These are phyloP conservation scores for Aspidiotus destructor DNA, from an alignment of 2,888 invertebrate genomes.

Conservation along the genomic window DNA sequence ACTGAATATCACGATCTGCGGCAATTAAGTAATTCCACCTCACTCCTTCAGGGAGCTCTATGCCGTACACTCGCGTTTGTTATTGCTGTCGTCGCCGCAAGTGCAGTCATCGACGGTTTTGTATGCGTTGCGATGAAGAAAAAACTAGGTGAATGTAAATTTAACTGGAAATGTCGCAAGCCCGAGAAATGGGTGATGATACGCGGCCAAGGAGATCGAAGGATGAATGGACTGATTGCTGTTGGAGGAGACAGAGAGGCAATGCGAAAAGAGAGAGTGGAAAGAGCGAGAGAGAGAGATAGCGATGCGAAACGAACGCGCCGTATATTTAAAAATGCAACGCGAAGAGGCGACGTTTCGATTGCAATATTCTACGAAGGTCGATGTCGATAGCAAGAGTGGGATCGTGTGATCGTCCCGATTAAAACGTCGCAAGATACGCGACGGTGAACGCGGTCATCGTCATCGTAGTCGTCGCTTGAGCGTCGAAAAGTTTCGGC, in stretches of 20 bases:
- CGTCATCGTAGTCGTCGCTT: slow-evolving; percentile 6
- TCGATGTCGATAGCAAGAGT: slow-evolving; percentile 29
- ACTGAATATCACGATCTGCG: no score
- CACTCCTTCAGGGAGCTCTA: no score
- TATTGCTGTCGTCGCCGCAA: background rate
- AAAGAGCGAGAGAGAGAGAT: slow-evolving; percentile 19
- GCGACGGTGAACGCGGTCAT: background rate
- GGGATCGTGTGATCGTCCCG: slow-evolving; percentile 10
- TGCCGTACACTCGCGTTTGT: no score
- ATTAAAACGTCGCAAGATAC: slow-evolving; percentile 4
- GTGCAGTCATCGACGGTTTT: background rate
- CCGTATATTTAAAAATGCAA: background rate
- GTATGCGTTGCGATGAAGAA: background rate
- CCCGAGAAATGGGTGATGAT: slow-evolving; percentile 15
- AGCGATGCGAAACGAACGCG: no score
- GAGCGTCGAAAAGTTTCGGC: slow-evolving; percentile 21
- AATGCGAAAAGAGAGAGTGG: slow-evolving; percentile 3
- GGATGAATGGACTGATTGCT: slow-evolving; percentile 13
- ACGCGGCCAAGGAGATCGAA: slow-evolving; percentile 30
- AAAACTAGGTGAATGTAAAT: slow-evolving; percentile 25
- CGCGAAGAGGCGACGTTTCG: slow-evolving; percentile 17
- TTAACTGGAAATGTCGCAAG: slow-evolving; percentile 20
- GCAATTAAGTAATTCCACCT: no score
- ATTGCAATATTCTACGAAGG: slow-evolving; percentile 23
- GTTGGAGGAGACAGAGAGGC: background rate